phyloP scores from a whole-genome alignment of 2,113 vertebrate genomes.

The Dicerorhinus sumatrensis region DNA sequence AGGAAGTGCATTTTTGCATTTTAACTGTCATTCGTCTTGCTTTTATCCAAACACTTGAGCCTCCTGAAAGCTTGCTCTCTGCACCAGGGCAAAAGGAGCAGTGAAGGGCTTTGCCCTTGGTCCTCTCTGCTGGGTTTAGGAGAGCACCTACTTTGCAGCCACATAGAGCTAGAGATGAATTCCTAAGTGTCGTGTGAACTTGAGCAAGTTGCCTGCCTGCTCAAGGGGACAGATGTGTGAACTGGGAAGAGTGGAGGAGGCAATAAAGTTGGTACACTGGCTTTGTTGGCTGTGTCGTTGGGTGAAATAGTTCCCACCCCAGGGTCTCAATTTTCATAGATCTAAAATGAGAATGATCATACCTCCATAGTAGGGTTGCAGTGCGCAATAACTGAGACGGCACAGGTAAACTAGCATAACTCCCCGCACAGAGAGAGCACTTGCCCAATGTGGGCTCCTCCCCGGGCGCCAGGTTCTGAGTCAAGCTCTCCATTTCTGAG shows the following conservation, averaged over 20 bases:
- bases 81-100: not conserved
- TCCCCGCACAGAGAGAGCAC: not conserved
- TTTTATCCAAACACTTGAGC: not conserved
- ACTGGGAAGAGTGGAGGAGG: not conserved
- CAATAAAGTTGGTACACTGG: accelerated
- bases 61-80: not conserved
- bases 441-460: not conserved
- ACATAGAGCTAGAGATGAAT: not conserved
- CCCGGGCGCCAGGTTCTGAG: not conserved
- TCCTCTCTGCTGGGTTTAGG: not conserved
- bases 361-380: not conserved
- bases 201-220: not conserved
- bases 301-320: not conserved
- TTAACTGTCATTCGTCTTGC: not conserved
- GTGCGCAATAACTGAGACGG: not conserved
- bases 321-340: not conserved
- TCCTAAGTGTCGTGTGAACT: not conserved
- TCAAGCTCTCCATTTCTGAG: not conserved
- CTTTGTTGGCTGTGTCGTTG: not conserved
- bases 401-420: accelerated
- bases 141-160: not conserved
- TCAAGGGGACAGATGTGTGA: not conserved
- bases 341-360: not conserved
- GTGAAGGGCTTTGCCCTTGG: not conserved
- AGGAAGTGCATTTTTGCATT: conserved; percentile 38